These are phyloP conservation scores for Monochamus alternatus DNA, from an alignment of 2,888 invertebrate species.

Conservation along the genomic window DNA sequence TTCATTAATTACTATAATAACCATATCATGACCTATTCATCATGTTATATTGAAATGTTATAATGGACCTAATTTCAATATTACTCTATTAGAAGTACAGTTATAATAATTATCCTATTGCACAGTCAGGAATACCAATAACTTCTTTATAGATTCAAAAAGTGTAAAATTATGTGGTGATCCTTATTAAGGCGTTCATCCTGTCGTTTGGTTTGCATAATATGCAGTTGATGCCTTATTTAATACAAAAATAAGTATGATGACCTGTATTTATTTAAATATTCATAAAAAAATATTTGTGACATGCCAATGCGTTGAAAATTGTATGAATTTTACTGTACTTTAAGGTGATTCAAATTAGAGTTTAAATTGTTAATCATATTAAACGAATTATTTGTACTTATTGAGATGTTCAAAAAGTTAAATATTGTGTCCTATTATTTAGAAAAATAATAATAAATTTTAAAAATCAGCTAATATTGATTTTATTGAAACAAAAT, in stretches of 20 bases:
- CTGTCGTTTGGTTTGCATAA: conserved; percentile 25
- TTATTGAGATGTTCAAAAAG: too few relatives aligned
- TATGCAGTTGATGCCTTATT: conserved; percentile 2
- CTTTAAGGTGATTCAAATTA: too few relatives aligned
- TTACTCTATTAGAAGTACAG: conserved; percentile 22
- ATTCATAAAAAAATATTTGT: background rate
- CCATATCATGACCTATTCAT: conserved; percentile 22
- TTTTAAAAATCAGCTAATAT: too few relatives aligned
- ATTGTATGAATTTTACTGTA: too few relatives aligned
- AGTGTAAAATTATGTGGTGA: conserved; percentile 27
- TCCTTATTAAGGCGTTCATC: conserved; percentile 23
- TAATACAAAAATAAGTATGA: background rate
- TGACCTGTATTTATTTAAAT: background rate
- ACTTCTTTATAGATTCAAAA: conserved; percentile 14
- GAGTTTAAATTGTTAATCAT: too few relatives aligned
- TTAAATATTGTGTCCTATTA: too few relatives aligned
- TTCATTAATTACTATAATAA: conserved; percentile 29
- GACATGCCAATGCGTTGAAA: too few relatives aligned
- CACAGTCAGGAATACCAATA: conserved; percentile 17
- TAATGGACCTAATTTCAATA: conserved; percentile 30
- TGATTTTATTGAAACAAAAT: too few relatives aligned
- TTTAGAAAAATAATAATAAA: too few relatives aligned
- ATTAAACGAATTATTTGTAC: too few relatives aligned
- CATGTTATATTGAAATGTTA: conserved; percentile 14
- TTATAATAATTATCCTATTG: conserved; percentile 28